phyloP scores from a whole-genome alignment of 2,797 vertebrate genomes.

The Rhabdophis nuchalis region DNA sequence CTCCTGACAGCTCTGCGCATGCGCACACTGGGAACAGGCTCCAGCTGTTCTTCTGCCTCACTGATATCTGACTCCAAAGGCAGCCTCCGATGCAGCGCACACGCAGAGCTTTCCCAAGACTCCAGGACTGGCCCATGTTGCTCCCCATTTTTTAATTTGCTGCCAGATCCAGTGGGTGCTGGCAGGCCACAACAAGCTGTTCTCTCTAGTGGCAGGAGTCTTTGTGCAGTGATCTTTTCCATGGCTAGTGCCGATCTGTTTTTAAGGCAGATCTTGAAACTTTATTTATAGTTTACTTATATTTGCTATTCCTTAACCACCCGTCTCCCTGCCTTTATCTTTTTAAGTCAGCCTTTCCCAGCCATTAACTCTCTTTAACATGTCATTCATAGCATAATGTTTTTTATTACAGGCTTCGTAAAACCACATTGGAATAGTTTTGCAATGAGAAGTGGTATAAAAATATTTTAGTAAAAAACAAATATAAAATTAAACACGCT shows the following conservation, averaged over 20 bases:
- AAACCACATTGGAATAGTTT: not conserved
- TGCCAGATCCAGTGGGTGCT: no score
- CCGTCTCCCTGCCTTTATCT: not conserved
- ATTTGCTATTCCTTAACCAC: not conserved
- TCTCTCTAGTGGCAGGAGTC: not conserved
- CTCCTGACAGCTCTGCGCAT: no score
- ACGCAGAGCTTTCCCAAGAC: no score
- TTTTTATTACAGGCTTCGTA: not conserved
- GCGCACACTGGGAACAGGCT: no score
- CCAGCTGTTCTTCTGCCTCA: no score
- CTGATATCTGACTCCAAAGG: no score
- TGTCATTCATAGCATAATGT: not conserved
- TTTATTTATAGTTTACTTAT: not conserved
- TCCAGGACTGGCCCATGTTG: no score
- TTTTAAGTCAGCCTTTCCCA: not conserved
- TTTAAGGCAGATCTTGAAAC: not conserved
- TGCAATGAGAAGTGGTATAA: not conserved
- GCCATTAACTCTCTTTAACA: not conserved
- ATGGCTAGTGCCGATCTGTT: not conserved
- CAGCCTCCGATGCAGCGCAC: no score
- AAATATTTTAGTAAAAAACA: not conserved
- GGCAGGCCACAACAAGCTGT: not conserved
- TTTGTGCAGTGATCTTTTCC: not conserved
- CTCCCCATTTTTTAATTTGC: no score
- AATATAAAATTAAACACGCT: not conserved